These are phyloP conservation scores for Parascotia fuliginaria DNA, from an alignment of 2,888 invertebrate genomes.

Conservation along the genomic window DNA sequence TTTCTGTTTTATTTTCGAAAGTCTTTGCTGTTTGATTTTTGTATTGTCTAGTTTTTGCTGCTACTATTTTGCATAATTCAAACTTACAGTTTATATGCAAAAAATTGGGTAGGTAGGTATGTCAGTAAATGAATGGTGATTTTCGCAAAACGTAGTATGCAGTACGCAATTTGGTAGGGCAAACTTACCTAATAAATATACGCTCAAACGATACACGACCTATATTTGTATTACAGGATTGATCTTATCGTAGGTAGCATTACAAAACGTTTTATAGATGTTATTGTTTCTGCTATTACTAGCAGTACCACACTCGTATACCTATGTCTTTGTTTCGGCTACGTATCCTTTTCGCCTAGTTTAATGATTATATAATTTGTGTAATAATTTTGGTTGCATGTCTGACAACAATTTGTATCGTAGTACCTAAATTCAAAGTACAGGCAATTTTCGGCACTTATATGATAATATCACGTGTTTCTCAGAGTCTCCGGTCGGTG, in stretches of 20 bases:
- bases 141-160: too few relatives aligned
- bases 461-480: constrained; percentile 41
- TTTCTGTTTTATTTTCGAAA: constrained; percentile 50
- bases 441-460: constrained; percentile 40
- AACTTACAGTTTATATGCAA: constrained; percentile 8
- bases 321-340: too few relatives aligned
- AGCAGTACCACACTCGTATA: too few relatives aligned
- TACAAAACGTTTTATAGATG: too few relatives aligned
- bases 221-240: too few relatives aligned
- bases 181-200: too few relatives aligned
- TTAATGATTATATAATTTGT: not conserved
- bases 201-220: too few relatives aligned
- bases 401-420: constrained; percentile 35
- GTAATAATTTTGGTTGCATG: constrained; percentile 36
- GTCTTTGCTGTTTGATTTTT: constrained; percentile 45
- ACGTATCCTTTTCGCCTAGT: too few relatives aligned
- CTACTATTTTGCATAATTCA: constrained; percentile 28
- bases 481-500: constrained; percentile 30
- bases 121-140: too few relatives aligned
- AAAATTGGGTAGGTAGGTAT: not conserved
- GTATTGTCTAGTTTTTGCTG: constrained; percentile 54
- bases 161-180: too few relatives aligned
- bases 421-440: constrained; percentile 31
- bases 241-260: too few relatives aligned
- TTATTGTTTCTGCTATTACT: too few relatives aligned